Evolutionary conservation across 2,113 vertebrate genomes (phyloP).

Genomic region (Eudorcas thomsonii): DNA sequence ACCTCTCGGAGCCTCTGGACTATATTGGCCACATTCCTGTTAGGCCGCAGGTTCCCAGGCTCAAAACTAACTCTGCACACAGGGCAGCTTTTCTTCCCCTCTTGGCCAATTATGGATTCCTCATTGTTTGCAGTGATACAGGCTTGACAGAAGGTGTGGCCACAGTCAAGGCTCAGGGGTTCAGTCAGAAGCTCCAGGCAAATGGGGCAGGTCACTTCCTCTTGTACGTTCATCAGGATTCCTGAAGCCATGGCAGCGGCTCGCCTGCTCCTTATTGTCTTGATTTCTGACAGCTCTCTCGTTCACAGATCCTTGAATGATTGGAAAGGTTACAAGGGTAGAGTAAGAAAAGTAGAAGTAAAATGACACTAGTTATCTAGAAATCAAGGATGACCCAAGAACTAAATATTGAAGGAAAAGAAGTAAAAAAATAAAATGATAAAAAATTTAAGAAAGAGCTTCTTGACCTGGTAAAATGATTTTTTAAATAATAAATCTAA

Average conservation of each 20-base stretch:
- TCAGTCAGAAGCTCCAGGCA: slow-evolving; percentile 75
- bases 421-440: not conserved
- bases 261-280: not conserved
- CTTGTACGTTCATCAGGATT: not conserved
- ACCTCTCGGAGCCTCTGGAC: slow-evolving; percentile 80
- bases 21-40: slow-evolving; percentile 81
- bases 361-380: not conserved
- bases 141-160: not conserved
- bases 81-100: not conserved
- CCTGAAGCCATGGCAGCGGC: not conserved
- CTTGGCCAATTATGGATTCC: fast-evolving
- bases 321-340: not conserved
- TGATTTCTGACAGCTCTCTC: not conserved
- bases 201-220: slow-evolving; percentile 78
- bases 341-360: not conserved
- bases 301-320: not conserved
- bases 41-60: slow-evolving; percentile 70
- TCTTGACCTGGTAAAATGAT: not conserved
- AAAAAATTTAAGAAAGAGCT: not conserved
- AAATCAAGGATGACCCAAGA: not conserved
- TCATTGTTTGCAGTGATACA: not conserved
- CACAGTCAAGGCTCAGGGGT: slow-evolving; percentile 77
- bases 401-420: not conserved
- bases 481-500: not conserved
- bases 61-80: not conserved